Percentiles rank a stretch among this genome's conserved stretches.
Conservation (phyloP, 2,113 vertebrate genomes). For the Kryptolebias marmoratus region DNA sequence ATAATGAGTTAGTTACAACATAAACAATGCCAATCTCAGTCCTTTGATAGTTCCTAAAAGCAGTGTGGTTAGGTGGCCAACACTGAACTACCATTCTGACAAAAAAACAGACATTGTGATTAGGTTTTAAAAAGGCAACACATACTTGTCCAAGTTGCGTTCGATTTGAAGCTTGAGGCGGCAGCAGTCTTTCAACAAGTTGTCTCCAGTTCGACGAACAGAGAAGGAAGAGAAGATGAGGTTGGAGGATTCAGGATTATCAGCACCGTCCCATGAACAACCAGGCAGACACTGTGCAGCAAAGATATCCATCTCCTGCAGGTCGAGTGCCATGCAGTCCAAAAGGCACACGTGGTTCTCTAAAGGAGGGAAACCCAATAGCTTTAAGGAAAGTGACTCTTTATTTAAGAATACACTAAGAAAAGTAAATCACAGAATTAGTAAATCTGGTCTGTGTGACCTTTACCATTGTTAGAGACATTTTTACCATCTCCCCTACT, state of each 20-base stretch:
- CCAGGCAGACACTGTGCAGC: slow-evolving; percentile 85
- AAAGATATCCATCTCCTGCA: slow-evolving; percentile 98
- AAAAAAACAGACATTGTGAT: no score
- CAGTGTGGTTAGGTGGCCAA: no score
- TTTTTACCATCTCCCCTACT: no score
- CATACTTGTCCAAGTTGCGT: slow-evolving; percentile 94
- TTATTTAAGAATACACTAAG: no score
- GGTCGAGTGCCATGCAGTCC: slow-evolving; percentile 93
- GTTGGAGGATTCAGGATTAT: slow-evolving; percentile 75
- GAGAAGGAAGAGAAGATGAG: slow-evolving; percentile 90
- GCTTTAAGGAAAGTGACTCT: neutral
- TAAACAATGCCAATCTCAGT: no score
- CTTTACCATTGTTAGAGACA: no score
- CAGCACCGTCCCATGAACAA: slow-evolving; percentile 66
- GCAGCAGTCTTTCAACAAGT: slow-evolving; percentile 90
- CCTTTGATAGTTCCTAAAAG: no score
- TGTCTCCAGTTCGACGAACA: slow-evolving; percentile 88
- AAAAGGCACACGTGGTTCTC: slow-evolving; percentile 90
- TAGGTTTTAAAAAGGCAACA: neutral
- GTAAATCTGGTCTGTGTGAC: no score
- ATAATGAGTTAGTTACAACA: no score
- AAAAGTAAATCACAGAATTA: no score
- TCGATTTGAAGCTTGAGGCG: slow-evolving; percentile 91
- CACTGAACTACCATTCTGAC: no score
- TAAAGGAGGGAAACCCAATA: slow-evolving; percentile 45